phyloP scores from a whole-genome alignment of 2,113 vertebrate species.

The Pseudonaja textilis region DNA sequence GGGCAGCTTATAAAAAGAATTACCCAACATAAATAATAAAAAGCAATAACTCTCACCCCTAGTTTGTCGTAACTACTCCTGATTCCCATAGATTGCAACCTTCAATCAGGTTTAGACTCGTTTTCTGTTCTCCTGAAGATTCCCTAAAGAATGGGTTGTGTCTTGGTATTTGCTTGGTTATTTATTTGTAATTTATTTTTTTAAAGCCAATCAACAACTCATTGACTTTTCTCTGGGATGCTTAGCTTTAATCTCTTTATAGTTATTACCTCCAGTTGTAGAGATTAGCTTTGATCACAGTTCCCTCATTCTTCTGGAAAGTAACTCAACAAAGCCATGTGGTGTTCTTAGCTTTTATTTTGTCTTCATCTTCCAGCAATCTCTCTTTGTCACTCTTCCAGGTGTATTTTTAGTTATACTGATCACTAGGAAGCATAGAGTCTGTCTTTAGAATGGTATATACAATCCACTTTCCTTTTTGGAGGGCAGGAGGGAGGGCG shows the following conservation, averaged over 20 bases:
- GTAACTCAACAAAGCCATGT: neutral
- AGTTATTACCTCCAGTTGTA: neutral
- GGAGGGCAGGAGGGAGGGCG: too few species aligned
- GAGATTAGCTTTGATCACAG: neutral
- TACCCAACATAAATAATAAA: neutral
- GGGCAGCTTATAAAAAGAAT: neutral
- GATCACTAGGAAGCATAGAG: neutral
- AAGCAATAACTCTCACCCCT: neutral
- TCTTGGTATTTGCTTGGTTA: neutral
- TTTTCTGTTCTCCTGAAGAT: neutral
- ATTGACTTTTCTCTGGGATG: neutral
- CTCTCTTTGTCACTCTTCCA: neutral
- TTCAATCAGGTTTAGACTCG: neutral
- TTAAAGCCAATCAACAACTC: neutral
- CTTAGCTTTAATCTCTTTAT: neutral
- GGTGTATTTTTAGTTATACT: neutral
- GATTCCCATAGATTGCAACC: neutral
- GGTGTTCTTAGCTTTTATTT: neutral
- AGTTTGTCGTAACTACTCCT: neutral
- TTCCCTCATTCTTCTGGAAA: neutral
- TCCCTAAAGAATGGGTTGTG: neutral
- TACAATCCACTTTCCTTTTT: neutral
- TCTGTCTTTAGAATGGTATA: neutral
- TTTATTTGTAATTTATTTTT: neutral
- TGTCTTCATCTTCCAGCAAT: neutral